Base-by-base conservation (phyloP, 1,140 invertebrate species). In the Eupeodes corollae region DNA sequence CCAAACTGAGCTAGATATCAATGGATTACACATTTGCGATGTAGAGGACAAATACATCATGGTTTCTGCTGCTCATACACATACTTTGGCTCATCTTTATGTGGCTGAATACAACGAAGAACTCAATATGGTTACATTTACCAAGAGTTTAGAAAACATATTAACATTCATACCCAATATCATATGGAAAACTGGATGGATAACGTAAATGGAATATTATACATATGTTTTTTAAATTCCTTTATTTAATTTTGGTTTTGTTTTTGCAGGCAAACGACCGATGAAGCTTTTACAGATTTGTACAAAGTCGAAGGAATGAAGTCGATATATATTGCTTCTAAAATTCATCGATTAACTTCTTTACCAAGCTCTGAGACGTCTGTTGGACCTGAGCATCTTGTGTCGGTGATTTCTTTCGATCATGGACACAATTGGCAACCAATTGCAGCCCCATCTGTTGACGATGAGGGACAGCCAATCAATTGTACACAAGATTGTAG, bases 251-350 rank as follows among this genome's bases (percentile, higher is more conserved):
- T n/a, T n/a, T 18, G 15, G 35, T 52, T 49, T 39, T 51, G 35
- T 10, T 37, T 13, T 48, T 46, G 3, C 9, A 90, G 86, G 56
- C 82, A 83, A 46, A 79, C 86, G 10, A 74, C 82, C 2, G 81
- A 87, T 44, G 82, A 89, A 52, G 67, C 84, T 10, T 93, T 94
- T 72, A 85, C 86, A n/a, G 91, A 94, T 61, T 63, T 95, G 1
- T 88, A 92, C 58, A 87, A 85, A 64, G 84, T 95, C 0, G 80
- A 88, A 61, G 90, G 90, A 9, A 63, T 95, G 12, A 74, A 80
- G 19, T 91, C 91, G 5, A 85, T 93, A 45, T 94, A 91, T 65
- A 91, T 94, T 51, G 90, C 87, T 1, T 91, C 88, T 0, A 82
- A 86, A 61, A 77, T 91, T 0, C 57, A 61, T 31, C 19, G 21